Base-by-base conservation (phyloP, 2,888 invertebrate genomes). In the Noctua pronuba region DNA sequence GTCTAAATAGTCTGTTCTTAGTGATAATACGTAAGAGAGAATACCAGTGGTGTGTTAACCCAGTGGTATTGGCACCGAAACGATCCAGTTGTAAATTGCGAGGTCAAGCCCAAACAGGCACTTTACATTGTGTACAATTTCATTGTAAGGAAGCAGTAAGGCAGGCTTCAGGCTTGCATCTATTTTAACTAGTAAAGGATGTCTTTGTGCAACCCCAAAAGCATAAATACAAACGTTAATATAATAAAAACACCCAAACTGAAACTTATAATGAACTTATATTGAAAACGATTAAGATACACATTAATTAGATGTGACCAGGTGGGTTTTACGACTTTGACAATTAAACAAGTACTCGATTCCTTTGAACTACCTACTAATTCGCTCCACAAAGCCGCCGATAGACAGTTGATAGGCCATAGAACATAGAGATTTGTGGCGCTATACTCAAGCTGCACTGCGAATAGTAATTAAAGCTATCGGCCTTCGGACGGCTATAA, bases 401-500 rank as follows among this genome's bases (percentile, higher is more conserved):
- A n/a, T 68, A 28, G 38, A 28, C 16, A 24, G 64, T 38, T 46
- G 64, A 73, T 66, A 46, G 67, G 71, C 64, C 46, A 71, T 80
- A 71, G 65, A 76, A 44, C 28, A 58, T 7, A 31, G 55, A 77
- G 68, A 75, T 73, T 73, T 66, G 65, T 77, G 38, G 62, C n/a
- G 18, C 35, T 49, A 73, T 35, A 38, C 35, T 6, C 73, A 8
- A 18, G 31, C 41, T 71, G 13, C 58, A 41, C n/a, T 38, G 64
- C 46, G 60, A 35, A 44, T 44, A 64, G 67, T 85, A 75, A 85
- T 86, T 85, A 83, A 75, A 80, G 79, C 67, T 80, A 77, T 80
- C 70, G 35, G 74, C 77, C 75, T 74, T 58, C 66, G 52, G 67
- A 58, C 76, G 46, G 73, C 70, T 81, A 24, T 80, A 85, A 79